Percentiles rank a stretch among this genome's conserved stretches.
These are phyloP conservation scores for Sorex araneus DNA, from an alignment of 2,113 vertebrate species.

Conservation along the genomic window DNA sequence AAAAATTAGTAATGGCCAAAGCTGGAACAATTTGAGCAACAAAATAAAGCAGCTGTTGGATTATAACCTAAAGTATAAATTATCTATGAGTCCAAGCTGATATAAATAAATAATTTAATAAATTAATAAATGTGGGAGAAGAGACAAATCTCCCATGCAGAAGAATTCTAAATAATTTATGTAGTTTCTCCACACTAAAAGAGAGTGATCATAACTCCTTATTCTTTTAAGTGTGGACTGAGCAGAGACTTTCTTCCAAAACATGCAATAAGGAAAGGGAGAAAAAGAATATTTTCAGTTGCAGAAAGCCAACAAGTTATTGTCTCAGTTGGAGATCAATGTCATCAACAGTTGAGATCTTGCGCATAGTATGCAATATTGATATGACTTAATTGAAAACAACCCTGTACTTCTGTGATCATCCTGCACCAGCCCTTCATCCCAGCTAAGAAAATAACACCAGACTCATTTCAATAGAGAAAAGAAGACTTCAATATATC, in stretches of 20 bases:
- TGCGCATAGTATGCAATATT: neutral
- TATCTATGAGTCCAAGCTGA: constrained; percentile 56
- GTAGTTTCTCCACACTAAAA: neutral
- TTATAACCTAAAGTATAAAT: constrained; percentile 62
- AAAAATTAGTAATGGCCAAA: constrained; percentile 6
- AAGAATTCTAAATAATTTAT: constrained; percentile 62
- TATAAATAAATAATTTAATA: constrained; percentile 65
- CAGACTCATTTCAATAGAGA: neutral
- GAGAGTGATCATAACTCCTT: neutral
- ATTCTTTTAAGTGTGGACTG: neutral
- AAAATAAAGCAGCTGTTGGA: neutral
- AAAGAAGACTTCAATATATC: neutral
- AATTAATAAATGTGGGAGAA: constrained; percentile 60
- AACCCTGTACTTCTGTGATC: neutral
- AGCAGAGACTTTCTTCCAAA: neutral
- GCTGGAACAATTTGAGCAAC: constrained; percentile 38
- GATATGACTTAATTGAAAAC: constrained; percentile 1
- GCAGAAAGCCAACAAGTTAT: neutral
- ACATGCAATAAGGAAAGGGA: neutral
- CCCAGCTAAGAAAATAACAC: neutral
- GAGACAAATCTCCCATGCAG: constrained; percentile 37
- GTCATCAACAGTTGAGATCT: neutral
- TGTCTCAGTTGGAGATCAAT: neutral
- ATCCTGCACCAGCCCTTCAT: neutral
- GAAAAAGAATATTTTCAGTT: neutral